Conservation (phyloP, 2,797 vertebrate species). For the Meriones psammophilus region DNA sequence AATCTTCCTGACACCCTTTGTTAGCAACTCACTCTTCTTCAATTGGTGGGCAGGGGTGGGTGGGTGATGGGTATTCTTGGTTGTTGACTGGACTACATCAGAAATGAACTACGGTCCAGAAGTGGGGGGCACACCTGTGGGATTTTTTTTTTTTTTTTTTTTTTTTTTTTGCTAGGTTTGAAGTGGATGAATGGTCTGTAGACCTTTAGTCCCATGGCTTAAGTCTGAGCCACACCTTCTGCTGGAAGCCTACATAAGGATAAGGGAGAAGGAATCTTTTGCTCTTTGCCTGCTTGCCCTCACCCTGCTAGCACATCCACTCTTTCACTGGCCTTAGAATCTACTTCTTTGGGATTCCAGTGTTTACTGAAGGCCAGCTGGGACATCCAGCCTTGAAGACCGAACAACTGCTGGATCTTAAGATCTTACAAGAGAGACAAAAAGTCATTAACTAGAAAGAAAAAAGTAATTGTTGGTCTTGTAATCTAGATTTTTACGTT, state of each 20-base stretch:
- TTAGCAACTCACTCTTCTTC: not conserved
- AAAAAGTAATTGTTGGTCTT: not conserved
- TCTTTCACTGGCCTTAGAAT: too few species aligned
- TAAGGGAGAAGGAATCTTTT: not conserved
- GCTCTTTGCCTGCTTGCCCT: not conserved
- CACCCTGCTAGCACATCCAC: too few species aligned
- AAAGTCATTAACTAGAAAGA: not conserved
- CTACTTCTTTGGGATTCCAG: not conserved
- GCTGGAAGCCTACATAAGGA: not conserved
- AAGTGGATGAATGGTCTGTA: not conserved
- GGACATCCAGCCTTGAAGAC: not conserved
- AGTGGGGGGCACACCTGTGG: not conserved
- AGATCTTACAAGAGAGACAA: not conserved
- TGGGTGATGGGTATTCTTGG: not conserved
- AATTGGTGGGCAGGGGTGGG: rapidly evolving
- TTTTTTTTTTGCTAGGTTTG: not conserved
- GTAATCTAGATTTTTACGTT: not conserved
- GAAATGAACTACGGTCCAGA: not conserved
- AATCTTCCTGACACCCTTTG: not conserved
- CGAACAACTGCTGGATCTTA: not conserved
- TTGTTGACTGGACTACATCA: not conserved
- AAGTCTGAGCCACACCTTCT: not conserved
- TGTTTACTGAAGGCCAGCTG: not conserved
- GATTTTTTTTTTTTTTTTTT: not conserved
- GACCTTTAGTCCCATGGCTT: not conserved